Base-by-base conservation (phyloP, 2,888 invertebrate genomes). In the Latheticus oryzae region DNA sequence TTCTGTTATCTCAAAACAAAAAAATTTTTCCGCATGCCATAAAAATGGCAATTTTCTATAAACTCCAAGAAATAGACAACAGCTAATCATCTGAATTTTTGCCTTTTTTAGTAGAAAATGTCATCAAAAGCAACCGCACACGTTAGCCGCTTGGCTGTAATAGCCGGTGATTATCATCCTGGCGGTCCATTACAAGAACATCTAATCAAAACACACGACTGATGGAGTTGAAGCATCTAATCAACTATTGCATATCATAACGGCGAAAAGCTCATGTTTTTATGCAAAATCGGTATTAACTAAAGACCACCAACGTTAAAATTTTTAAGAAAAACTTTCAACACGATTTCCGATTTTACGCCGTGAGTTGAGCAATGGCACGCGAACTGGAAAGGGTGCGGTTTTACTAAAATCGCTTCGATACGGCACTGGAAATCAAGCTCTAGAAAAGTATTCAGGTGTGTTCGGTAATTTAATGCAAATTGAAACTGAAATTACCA, bases 161-260 rank as follows among this genome's bases (percentile, higher is more conserved):
- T 50, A 50, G 48, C 48, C 43, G 16, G 42, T 50, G 16, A 56
- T 56, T 56, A 56, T 56, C 56, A 33, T 56, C 56, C 35, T 32
- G 56, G 56, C 56, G 50, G 56, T 56, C 50, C 43, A 56, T 50
- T 50, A 42, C 35, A 33, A 37, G 37, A 56, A 21, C 56, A 32
- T 48, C 56, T 56, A 56, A 56, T 56, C 56, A 50, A 50, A 50
- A 50, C 26, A 32, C 42, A 50, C 38, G 37, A 50, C 50, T 37
- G 23, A 50, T 28, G 12, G 19, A 38, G 37, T 37, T 17, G 19
- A 50, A 38, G 11, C 38, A 26, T 50, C 48, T 48, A 48, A 48
- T 48, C 48, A 48, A 35, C 17, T 23, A 12, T 40, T 24, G 24
- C 13, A 28, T 28, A 24, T 23, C 26, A 42, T 42, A 42, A 42